Percentiles rank a stretch among this genome's conserved stretches.
phyloP scores from a whole-genome alignment of 2,888 invertebrate genomes.

The Orthosia incerta region DNA sequence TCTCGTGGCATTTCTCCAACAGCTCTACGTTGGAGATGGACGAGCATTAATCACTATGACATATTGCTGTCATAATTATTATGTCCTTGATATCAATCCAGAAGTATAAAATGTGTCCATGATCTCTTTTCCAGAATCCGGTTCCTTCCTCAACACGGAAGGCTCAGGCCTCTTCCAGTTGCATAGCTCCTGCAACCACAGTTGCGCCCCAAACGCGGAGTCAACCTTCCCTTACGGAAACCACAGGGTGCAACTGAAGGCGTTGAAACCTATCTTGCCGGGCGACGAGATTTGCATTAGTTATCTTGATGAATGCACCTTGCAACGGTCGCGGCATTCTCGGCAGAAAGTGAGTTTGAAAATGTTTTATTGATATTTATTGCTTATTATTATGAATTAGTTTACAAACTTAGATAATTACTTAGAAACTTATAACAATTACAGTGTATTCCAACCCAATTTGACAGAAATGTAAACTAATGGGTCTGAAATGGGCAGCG shows the following conservation, averaged over 20 bases:
- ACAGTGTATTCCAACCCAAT: not conserved
- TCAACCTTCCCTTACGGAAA: conserved; percentile 96
- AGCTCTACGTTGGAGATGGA: too few relatives aligned
- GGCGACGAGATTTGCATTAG: conserved; percentile 98
- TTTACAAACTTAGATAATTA: too few relatives aligned
- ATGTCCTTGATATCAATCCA: not conserved
- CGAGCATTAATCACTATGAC: not conserved
- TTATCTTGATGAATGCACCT: conserved; percentile 96
- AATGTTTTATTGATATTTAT: not conserved
- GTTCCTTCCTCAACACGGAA: conserved; percentile 97
- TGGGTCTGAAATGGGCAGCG: too few relatives aligned
- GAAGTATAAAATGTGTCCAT: not conserved
- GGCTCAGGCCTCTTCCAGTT: conserved; percentile 96
- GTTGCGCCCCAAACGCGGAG: conserved; percentile 97
- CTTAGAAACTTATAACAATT: not conserved
- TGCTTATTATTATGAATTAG: too few relatives aligned
- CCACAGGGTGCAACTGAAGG: conserved; percentile 94
- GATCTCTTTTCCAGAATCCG: conserved; percentile 87
- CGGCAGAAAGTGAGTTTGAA: conserved; percentile 93
- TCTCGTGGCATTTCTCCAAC: too few relatives aligned
- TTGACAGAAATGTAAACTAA: not conserved
- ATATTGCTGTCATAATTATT: not conserved
- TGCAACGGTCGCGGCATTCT: conserved; percentile 95
- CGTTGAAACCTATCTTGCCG: conserved; percentile 93
- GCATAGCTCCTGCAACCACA: conserved; percentile 98